Conservation (phyloP, 2,888 invertebrate species). For the Labia minor region DNA sequence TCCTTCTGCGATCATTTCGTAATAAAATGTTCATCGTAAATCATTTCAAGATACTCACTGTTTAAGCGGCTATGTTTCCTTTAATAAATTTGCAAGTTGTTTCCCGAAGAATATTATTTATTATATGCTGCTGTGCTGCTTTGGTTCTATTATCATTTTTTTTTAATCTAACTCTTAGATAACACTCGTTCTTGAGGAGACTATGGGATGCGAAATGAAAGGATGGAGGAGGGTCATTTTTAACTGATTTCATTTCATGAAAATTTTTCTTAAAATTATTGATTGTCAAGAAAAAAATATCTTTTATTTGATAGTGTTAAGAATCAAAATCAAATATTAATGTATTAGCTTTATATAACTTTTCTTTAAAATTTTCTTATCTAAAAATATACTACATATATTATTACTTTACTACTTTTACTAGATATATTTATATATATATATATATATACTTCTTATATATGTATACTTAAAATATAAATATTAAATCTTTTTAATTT, state of each 20-base stretch:
- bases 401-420: too few species aligned
- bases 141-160: neutral
- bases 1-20: neutral
- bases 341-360: too few species aligned
- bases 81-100: conserved; percentile 8
- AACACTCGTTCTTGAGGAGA: neutral
- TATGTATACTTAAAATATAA: too few species aligned
- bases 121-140: neutral
- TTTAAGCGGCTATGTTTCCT: conserved; percentile 13
- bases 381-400: too few species aligned
- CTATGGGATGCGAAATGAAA: neutral
- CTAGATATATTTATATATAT: too few species aligned
- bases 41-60: conserved; percentile 7
- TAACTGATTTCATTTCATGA: neutral
- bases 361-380: too few species aligned
- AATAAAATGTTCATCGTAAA: neutral
- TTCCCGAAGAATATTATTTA: conserved; percentile 2
- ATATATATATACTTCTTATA: too few species aligned
- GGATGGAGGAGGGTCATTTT: neutral
- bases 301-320: too few species aligned
- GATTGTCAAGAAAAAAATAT: neutral
- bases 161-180: conserved; percentile 13
- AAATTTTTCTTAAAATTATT: neutral
- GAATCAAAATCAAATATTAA: too few species aligned
- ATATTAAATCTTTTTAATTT: too few species aligned